Conservation (phyloP, 2,888 invertebrate genomes). For the Diarsia mendica region DNA sequence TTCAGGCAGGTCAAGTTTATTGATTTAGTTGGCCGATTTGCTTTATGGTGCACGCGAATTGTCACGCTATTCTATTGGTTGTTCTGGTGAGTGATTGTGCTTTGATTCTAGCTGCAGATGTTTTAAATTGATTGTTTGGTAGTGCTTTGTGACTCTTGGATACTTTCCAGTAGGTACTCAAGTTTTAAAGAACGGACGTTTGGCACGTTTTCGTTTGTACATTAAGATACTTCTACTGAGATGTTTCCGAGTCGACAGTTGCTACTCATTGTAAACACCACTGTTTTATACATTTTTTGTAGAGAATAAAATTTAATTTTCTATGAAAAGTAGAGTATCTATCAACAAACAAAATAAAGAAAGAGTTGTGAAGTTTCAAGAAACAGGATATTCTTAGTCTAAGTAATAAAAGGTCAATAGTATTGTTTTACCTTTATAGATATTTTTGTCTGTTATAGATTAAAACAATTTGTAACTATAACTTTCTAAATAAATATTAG, state of each 20-base stretch:
- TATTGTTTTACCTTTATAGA: background rate
- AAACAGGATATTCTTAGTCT: background rate
- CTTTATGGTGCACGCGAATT: constrained; percentile 36
- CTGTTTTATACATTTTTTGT: background rate
- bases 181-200: constrained; percentile 3
- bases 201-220: constrained; percentile 24
- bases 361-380: background rate
- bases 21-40: constrained; percentile 53
- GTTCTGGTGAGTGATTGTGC: constrained; percentile 4
- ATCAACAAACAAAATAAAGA: constrained; percentile 7
- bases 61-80: constrained; percentile 21
- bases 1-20: constrained; percentile 75
- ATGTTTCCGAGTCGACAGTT: constrained; percentile 30
- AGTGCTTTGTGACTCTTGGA: constrained; percentile 22
- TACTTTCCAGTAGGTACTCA: constrained; percentile 16
- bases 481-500: background rate
- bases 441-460: background rate
- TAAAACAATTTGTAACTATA: background rate
- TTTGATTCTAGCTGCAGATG: background rate
- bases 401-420: background rate
- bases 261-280: background rate
- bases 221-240: constrained; percentile 1
- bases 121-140: constrained; percentile 12
- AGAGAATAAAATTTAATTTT: constrained; percentile 3
- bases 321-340: background rate